Percentiles rank a stretch among this genome's conserved stretches.
Evolutionary conservation across 1,140 invertebrate species (phyloP).

Genomic region (Parapsyche elsis): DNA sequence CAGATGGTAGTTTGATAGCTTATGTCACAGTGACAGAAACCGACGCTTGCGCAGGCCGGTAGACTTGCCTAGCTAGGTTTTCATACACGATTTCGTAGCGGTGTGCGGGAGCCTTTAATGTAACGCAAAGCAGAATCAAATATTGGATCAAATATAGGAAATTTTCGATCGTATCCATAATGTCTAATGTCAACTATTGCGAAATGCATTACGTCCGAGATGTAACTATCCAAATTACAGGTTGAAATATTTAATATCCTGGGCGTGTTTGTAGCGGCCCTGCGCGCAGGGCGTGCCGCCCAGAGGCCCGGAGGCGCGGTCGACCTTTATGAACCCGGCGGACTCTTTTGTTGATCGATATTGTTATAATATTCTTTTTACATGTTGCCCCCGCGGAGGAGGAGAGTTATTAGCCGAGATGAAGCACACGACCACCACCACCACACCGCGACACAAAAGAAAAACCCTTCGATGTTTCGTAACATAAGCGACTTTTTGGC

Average conservation of each 20-base stretch:
- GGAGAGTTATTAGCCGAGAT: slow-evolving; percentile 47
- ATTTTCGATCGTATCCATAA: too few species aligned
- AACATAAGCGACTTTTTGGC: too few species aligned
- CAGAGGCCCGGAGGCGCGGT: slow-evolving; percentile 42
- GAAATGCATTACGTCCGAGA: background rate
- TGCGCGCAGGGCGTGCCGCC: slow-evolving; percentile 38
- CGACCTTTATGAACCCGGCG: slow-evolving; percentile 50
- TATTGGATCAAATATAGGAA: too few species aligned
- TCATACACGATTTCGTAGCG: too few species aligned
- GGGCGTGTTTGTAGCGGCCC: slow-evolving; percentile 16
- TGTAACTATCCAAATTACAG: background rate
- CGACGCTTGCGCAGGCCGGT: too few species aligned
- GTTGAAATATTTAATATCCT: background rate
- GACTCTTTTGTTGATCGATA: slow-evolving; percentile 51
- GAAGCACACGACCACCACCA: slow-evolving; percentile 32
- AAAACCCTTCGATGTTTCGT: too few species aligned
- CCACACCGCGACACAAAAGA: slow-evolving; percentile 10
- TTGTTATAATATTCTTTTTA: slow-evolving; percentile 52
- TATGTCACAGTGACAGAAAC: too few species aligned
- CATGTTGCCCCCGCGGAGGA: slow-evolving; percentile 47
- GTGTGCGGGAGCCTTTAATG: too few species aligned
- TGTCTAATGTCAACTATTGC: too few species aligned
- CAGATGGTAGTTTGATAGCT: too few species aligned
- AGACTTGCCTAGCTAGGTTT: too few species aligned
- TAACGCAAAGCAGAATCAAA: too few species aligned